phyloP scores from a whole-genome alignment of 2,797 vertebrate genomes.

The Danio choprae region DNA sequence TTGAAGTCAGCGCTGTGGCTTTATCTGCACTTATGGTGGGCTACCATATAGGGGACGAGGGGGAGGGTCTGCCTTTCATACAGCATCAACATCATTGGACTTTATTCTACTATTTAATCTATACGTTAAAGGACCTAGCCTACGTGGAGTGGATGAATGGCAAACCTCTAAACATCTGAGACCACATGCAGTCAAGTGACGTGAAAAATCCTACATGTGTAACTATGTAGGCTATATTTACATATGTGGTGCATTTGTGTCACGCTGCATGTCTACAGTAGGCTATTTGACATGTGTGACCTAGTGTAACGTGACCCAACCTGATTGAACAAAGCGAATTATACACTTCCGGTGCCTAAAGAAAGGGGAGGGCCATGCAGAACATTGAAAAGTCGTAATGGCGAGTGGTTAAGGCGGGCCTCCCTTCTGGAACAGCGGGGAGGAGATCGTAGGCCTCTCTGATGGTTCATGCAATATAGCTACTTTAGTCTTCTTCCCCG shows the following conservation, averaged over 20 bases:
- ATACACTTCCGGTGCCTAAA: slow-evolving; percentile 47
- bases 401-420: slow-evolving; percentile 37
- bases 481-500: not conserved
- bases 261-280: no score
- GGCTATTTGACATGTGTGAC: slow-evolving; percentile 19
- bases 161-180: not conserved
- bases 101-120: slow-evolving; percentile 3
- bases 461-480: slow-evolving; percentile 14
- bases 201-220: not conserved
- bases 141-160: not conserved
- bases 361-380: slow-evolving; percentile 36
- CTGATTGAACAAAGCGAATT: slow-evolving; percentile 34
- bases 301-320: slow-evolving; percentile 18
- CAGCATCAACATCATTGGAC: slow-evolving; percentile 15
- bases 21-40: slow-evolving; percentile 42
- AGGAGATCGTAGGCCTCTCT: slow-evolving; percentile 20
- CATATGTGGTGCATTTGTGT: not conserved
- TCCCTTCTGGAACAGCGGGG: slow-evolving; percentile 13
- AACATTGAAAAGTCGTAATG: slow-evolving; percentile 39
- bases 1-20: slow-evolving; percentile 52
- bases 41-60: slow-evolving; percentile 44
- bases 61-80: slow-evolving; percentile 52
- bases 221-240: not conserved
- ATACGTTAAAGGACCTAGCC: not conserved
- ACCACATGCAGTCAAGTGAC: not conserved